Evolutionary conservation across 2,113 vertebrate species (phyloP).

Genomic region (Megalops atlanticus): DNA sequence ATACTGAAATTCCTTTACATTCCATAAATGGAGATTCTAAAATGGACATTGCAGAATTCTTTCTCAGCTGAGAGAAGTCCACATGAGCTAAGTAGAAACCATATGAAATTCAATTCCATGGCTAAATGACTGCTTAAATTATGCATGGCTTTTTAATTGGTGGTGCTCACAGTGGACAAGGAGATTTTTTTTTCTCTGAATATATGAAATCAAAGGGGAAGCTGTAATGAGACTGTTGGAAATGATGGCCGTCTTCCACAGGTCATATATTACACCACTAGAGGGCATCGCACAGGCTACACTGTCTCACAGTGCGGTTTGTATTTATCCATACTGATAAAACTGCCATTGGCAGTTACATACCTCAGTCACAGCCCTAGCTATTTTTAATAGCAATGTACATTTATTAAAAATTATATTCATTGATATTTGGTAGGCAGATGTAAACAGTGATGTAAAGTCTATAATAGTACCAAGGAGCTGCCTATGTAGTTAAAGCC

Average conservation of each 20-base stretch:
- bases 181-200: constrained; percentile 49
- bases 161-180: constrained; percentile 43
- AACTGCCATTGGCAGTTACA: too few relatives aligned
- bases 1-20: neutral
- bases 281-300: constrained; percentile 43
- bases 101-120: constrained; percentile 56
- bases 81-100: constrained; percentile 52
- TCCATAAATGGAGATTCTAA: too few relatives aligned
- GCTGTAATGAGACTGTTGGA: constrained; percentile 46
- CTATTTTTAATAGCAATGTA: too few relatives aligned
- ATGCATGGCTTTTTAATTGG: constrained; percentile 76
- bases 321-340: too few relatives aligned
- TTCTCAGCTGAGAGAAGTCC: constrained; percentile 41
- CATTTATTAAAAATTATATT: too few relatives aligned
- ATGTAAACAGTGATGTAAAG: too few relatives aligned
- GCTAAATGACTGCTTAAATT: constrained; percentile 69
- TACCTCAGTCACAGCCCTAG: too few relatives aligned
- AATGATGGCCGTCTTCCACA: constrained; percentile 53
- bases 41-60: constrained; percentile 33
- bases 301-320: constrained; percentile 17
- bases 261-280: constrained; percentile 47
- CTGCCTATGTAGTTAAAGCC: too few relatives aligned
- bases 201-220: constrained; percentile 57
- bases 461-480: too few relatives aligned
- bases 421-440: too few relatives aligned